Evolutionary conservation across 2,888 invertebrate species (phyloP).

Genomic region (Eremobia ochroleuca): DNA sequence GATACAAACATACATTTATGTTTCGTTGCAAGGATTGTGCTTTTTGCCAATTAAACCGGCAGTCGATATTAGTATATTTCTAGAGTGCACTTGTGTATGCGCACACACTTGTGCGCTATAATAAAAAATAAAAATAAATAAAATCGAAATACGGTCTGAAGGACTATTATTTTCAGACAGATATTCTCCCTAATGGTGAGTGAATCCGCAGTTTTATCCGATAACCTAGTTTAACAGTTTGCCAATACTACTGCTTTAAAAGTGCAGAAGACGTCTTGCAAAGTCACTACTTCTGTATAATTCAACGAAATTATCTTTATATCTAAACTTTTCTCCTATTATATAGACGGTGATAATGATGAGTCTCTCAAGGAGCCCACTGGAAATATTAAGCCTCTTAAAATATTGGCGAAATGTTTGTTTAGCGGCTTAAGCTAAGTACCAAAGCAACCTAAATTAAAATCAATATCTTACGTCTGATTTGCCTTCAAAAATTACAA

Average conservation of each 20-base stretch:
- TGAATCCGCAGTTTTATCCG: not conserved
- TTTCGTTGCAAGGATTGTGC: not conserved
- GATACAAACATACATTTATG: not conserved
- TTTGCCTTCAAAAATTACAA: conserved; percentile 33
- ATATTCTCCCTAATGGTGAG: not conserved
- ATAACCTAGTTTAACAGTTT: not conserved
- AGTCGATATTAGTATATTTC: not conserved
- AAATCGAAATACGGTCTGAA: no score
- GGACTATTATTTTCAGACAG: no score
- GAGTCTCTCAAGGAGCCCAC: not conserved
- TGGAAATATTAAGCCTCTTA: conserved; percentile 1
- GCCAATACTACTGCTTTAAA: not conserved
- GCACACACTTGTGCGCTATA: no score
- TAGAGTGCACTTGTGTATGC: not conserved
- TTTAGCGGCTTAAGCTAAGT: not conserved
- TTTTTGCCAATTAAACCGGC: not conserved
- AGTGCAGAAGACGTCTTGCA: not conserved
- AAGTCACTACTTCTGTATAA: not conserved
- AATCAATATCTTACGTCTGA: conserved; percentile 22
- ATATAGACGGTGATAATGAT: not conserved
- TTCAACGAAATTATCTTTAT: not conserved
- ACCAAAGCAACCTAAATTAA: conserved; percentile 17
- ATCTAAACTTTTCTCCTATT: not conserved
- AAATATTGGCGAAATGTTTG: conserved; percentile 19
- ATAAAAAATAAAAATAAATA: no score